Evolutionary conservation across 2,113 vertebrate genomes (phyloP), one percentile per base, ranked within the genome.

Genomic region (Sinocyclocheilus rhinocerous): DNA sequence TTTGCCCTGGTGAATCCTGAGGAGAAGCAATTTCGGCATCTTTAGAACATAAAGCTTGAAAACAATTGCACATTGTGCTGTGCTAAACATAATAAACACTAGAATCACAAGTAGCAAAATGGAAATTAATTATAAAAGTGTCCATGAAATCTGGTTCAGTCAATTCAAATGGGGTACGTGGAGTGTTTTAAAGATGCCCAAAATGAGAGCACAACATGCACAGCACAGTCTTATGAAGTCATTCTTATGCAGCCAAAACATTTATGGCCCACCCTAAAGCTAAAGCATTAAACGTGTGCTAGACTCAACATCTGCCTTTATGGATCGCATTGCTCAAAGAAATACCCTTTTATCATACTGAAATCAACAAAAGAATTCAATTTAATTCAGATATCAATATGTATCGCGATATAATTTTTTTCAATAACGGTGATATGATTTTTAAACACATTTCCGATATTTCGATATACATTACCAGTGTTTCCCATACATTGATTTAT

Each of bases 41-140:
- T 10, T 76, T 52, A 76, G 20, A 52, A 76, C 15, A 50, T 92
- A 91, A 91, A 92, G 90, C 73, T 70, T 82, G 89, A 88, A 83
- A 52, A 15, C 4, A 72, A 82, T 70, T 89, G 81, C 48, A 61
- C 75, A 77, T 22, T 55, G 76, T 55, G n/a, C 13, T 26, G 42
- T 50, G 61, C 48, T 83, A 89, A 77, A 84, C 86, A 85, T 69
- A 55, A 42, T 24, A 13, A 26, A 16, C 10, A 76, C n/a, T 24
- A 50, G 42, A 75, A 73, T 20, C 20, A 3, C 70, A 45, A 76
- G 75, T 33, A 10, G 15, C 1, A 77, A 55, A 77, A 55, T 77
- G 24, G 13, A 52, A 77, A 55, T 55, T 1, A 33, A 77, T 55
- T 55, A 20, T 33, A 77, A 29, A 52, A 33, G 24, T 20, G 76